Evolutionary conservation across 2,113 vertebrate species (phyloP), one percentile per base, ranked within the genome.

Genomic region (Pristiophorus japonicus): DNA sequence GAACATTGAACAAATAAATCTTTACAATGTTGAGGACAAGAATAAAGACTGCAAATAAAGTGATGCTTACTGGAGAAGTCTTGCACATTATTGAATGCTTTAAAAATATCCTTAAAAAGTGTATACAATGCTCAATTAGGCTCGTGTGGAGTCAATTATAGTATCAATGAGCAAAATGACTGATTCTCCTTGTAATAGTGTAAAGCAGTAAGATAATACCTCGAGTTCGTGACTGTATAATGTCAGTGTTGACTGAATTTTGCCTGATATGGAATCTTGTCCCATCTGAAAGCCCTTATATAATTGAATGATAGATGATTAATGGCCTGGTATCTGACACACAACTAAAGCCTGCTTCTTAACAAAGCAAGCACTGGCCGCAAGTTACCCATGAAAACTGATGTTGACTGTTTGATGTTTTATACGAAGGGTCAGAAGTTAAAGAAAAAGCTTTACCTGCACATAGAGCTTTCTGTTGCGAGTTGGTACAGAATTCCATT

Each of bases 171-270:
- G 27, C 63, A 42, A 65, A 42, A 45, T 67, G 7, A 27, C n/a
- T 66, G 20, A 42, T 66, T 94, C 20, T 34, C 62, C 91, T 66
- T 94, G 91, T 94, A 11, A 67, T 65, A 65, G 90, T 93, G 62
- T 63, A 65, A 93, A 42, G 90, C 27, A 66, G 62, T 66, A 42
- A 66, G 62, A 94, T 93, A 66, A 93, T 94, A 94, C n/a, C 8
- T 65, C 22, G 67, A 45, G 38, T 38, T 66, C 1, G 63, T 94
- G 63, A 24, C 38, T 27, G 22, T 22, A 55, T 38, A 34, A 92
- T 92, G 34, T 94, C n/a, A 94, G 18, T 94, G 18, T 94, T 94
- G 22, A 94, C 38, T 45, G 62, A 94, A 94, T 47, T 27, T 65
- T 94, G 38, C 20, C 8, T 94, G 6, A 94, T 45, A 67, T 45